A percentile compares a stretch with the other conserved stretches of the same genome.
phyloP scores from a whole-genome alignment of 2,888 invertebrate species.

The Petrolisthes manimaculis region DNA sequence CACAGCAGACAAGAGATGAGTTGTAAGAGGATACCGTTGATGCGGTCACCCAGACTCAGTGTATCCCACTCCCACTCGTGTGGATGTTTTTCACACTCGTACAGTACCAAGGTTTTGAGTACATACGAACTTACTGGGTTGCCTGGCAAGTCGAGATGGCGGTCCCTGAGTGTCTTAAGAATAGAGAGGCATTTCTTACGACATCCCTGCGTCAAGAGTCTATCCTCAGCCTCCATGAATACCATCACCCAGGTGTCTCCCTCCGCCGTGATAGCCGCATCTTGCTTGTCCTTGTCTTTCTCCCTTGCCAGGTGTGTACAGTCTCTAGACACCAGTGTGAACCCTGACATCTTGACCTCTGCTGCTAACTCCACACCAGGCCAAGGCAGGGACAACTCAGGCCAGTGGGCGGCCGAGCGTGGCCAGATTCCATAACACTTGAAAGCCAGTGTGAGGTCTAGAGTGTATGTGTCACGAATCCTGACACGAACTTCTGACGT shows the following conservation, averaged over 20 bases:
- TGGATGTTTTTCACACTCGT: constrained; percentile 97
- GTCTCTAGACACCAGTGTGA: constrained; percentile 82
- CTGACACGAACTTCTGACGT: constrained; percentile 92
- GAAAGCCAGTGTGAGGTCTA: constrained; percentile 95
- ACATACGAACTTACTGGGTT: constrained; percentile 93
- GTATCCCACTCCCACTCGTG: constrained; percentile 95
- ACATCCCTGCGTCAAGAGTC: constrained; percentile 87
- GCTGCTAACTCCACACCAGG: constrained; percentile 91
- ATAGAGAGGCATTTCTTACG: constrained; percentile 88
- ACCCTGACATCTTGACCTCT: constrained; percentile 92
- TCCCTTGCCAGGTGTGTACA: constrained; percentile 74
- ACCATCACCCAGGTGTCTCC: constrained; percentile 96
- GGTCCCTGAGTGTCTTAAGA: constrained; percentile 88
- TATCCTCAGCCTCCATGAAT: constrained; percentile 91
- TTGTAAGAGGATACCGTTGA: constrained; percentile 94
- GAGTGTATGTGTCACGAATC: constrained; percentile 88
- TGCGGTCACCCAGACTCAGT: constrained; percentile 87
- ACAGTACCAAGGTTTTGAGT: constrained; percentile 88
- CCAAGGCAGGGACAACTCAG: constrained; percentile 90
- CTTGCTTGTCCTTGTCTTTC: constrained; percentile 82
- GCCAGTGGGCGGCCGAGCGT: constrained; percentile 93
- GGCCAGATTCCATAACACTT: constrained; percentile 96
- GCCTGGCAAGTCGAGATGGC: constrained; percentile 82
- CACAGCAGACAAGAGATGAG: constrained; percentile 95
- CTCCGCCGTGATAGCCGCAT: constrained; percentile 78